These are phyloP conservation scores for Andrena bucephala DNA, from an alignment of 2,888 invertebrate species.

Conservation along the genomic window DNA sequence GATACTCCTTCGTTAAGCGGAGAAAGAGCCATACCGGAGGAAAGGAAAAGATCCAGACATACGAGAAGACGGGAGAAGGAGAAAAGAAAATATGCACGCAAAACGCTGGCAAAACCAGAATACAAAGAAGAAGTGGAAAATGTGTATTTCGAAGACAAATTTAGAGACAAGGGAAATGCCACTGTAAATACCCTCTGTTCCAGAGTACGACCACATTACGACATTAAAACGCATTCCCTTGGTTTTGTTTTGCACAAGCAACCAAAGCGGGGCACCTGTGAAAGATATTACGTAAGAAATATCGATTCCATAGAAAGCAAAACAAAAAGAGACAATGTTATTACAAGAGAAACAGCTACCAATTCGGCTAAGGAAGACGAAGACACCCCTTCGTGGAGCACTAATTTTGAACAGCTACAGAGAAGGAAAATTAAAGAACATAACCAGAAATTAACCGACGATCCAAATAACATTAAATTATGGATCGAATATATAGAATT, in stretches of 20 bases:
- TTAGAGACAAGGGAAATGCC: constrained; percentile 87
- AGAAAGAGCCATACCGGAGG: constrained; percentile 25
- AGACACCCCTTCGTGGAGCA: constrained; percentile 52
- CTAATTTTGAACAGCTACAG: constrained; percentile 85
- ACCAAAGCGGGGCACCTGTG: constrained; percentile 57
- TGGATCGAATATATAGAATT: constrained; percentile 88
- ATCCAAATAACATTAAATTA: constrained; percentile 86
- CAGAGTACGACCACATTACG: constrained; percentile 88
- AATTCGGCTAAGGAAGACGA: constrained; percentile 68
- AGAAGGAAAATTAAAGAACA: constrained; percentile 86
- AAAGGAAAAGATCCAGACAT: constrained; percentile 57
- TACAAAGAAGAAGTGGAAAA: constrained; percentile 75
- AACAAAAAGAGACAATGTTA: constrained; percentile 79
- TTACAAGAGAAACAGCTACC: constrained; percentile 60
- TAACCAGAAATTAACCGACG: constrained; percentile 86
- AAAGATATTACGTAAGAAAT: constrained; percentile 75
- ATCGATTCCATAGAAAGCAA: constrained; percentile 67
- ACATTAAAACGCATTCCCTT: constrained; percentile 63
- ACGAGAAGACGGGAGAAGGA: constrained; percentile 75
- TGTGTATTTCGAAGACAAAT: constrained; percentile 88
- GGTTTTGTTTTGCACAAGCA: constrained; percentile 69
- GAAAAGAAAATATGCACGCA: constrained; percentile 70
- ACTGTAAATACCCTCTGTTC: constrained; percentile 88
- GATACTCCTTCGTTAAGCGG: constrained; percentile 35
- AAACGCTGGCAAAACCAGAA: constrained; percentile 57